phyloP scores from a whole-genome alignment of 2,888 invertebrate species.

The Eristalinus aeneus region DNA sequence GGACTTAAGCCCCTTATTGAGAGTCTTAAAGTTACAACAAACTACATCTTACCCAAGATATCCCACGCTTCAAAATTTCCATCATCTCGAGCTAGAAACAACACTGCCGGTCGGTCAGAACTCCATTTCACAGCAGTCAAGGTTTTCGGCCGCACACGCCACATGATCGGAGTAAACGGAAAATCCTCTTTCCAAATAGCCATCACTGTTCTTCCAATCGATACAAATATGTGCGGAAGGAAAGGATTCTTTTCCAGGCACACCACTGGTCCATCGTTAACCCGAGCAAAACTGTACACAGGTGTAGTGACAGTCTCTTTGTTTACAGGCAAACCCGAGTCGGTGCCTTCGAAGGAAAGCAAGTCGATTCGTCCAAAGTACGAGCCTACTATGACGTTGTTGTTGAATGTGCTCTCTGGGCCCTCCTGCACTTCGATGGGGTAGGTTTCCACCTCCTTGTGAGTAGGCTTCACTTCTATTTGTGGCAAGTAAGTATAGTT shows the following conservation, averaged over 20 bases:
- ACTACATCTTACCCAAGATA: conserved; percentile 81
- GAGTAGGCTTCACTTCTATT: conserved; percentile 16
- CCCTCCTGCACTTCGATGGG: conserved; percentile 73
- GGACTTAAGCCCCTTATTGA: too few species aligned
- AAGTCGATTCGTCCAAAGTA: conserved; percentile 76
- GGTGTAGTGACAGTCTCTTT: conserved; percentile 81
- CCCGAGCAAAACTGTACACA: conserved; percentile 80
- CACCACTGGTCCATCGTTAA: conserved; percentile 88
- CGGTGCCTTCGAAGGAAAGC: conserved; percentile 86
- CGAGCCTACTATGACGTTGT: conserved; percentile 75
- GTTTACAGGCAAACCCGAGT: conserved; percentile 82
- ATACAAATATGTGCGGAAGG: conserved; percentile 84
- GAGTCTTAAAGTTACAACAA: not conserved
- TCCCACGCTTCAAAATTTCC: conserved; percentile 92
- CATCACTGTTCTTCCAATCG: conserved; percentile 88
- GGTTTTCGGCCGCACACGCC: conserved; percentile 84
- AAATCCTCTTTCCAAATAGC: conserved; percentile 88
- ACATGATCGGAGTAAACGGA: conserved; percentile 84
- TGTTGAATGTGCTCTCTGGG: conserved; percentile 56
- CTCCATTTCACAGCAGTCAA: conserved; percentile 89
- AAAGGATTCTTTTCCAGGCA: conserved; percentile 84
- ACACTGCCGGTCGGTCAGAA: conserved; percentile 86
- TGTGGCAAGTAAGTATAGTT: conserved; percentile 72
- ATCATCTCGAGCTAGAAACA: conserved; percentile 87
- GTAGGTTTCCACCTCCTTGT: conserved; percentile 60